Evolutionary conservation across 2,113 vertebrate species (phyloP).

Genomic region (Myrmecophaga tridactyla): DNA sequence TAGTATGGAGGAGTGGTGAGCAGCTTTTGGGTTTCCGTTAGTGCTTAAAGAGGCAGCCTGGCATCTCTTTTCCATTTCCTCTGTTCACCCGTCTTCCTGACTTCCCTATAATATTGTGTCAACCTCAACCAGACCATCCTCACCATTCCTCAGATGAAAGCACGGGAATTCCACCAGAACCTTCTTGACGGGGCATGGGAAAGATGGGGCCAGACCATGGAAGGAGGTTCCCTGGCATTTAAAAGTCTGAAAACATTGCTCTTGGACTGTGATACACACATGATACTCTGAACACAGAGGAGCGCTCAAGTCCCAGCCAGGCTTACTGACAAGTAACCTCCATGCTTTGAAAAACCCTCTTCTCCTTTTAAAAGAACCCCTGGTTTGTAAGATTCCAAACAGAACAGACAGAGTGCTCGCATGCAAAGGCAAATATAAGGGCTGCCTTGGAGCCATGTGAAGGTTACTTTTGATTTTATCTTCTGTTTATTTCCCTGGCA

Average conservation of each 20-base stretch:
- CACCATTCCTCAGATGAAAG: background rate
- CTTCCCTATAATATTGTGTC: background rate
- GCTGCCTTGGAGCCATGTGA: background rate
- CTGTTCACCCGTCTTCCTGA: background rate
- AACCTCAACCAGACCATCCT: background rate
- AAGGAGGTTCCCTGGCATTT: background rate
- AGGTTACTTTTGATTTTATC: conserved; percentile 53
- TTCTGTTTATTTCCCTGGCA: conserved; percentile 45
- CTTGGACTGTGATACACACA: background rate
- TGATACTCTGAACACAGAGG: background rate
- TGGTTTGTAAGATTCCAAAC: conserved; percentile 19
- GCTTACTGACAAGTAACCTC: background rate
- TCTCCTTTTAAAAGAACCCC: background rate
- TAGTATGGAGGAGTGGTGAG: background rate
- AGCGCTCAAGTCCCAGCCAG: background rate
- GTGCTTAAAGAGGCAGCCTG: background rate
- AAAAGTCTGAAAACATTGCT: background rate
- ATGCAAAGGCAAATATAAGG: background rate
- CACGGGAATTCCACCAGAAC: background rate
- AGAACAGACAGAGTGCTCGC: background rate
- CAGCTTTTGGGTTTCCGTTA: background rate
- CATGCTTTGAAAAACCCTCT: background rate
- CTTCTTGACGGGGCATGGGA: background rate
- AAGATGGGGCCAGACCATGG: background rate
- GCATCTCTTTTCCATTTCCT: background rate